These are phyloP conservation scores for Dendrophyllia cribrosa DNA, from an alignment of 64 coral and sea anemone genomes.

Conservation along the genomic window DNA sequence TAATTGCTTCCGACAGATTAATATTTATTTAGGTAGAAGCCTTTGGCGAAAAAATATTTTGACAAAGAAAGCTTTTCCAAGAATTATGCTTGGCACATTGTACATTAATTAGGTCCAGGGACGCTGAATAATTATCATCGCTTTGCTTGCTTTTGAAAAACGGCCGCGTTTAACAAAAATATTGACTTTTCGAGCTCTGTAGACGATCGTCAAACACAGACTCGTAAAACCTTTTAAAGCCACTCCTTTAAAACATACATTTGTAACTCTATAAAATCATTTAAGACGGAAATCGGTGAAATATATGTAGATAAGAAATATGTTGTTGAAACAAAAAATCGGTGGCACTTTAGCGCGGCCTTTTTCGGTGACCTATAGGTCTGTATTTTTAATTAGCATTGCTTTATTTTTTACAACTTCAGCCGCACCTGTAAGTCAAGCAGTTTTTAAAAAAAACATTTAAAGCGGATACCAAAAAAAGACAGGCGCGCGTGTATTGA, in stretches of 20 bases:
- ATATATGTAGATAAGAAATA: not conserved
- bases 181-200: not conserved
- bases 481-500: too few relatives aligned
- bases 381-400: not conserved
- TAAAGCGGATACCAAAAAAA: too few relatives aligned
- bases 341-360: not conserved
- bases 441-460: too few relatives aligned
- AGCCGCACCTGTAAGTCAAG: too few relatives aligned
- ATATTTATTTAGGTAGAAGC: not conserved
- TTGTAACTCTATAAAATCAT: too few relatives aligned
- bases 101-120: not conserved
- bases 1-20: not conserved
- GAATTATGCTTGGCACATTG: not conserved
- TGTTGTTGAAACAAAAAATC: not conserved
- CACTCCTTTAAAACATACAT: not conserved
- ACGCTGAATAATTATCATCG: not conserved
- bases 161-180: not conserved
- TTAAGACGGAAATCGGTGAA: conserved; percentile 2
- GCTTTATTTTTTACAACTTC: not conserved
- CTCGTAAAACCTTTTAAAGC: not conserved
- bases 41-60: not conserved
- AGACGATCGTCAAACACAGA: not conserved
- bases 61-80: not conserved
- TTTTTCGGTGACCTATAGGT: not conserved
- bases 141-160: not conserved